Percentiles rank a stretch among this genome's conserved stretches.
Conservation (phyloP, 2,797 vertebrate species). For the Chaetophractus vellerosus region DNA sequence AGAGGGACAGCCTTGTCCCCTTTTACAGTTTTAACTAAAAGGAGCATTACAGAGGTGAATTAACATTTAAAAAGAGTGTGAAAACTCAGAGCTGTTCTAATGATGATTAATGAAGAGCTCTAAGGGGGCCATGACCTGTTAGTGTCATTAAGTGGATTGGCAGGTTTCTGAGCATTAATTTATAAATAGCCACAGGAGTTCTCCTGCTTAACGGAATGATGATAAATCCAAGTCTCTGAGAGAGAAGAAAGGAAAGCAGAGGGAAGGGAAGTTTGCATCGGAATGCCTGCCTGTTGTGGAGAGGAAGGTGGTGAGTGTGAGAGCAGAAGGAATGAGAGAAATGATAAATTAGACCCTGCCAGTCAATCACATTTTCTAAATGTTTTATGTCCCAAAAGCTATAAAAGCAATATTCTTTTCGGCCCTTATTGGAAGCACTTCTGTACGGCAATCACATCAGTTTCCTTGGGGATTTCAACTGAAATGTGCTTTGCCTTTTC, state of each 20-base stretch:
- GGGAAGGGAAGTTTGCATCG: conserved; percentile 16
- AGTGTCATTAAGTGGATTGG: conserved; percentile 92
- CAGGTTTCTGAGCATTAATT: conserved; percentile 92
- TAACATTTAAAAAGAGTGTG: conserved; percentile 92
- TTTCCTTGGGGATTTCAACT: conserved; percentile 89
- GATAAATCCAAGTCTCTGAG: conserved; percentile 88
- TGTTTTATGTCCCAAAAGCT: conserved; percentile 92
- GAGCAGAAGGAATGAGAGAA: conserved; percentile 81
- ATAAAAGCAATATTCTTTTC: conserved; percentile 92
- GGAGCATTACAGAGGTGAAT: conserved; percentile 90
- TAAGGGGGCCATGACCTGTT: conserved; percentile 90
- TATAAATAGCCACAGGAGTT: conserved; percentile 92
- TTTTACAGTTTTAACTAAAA: conserved; percentile 89
- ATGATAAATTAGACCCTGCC: conserved; percentile 90
- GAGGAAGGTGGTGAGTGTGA: background rate
- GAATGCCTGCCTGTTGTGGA: background rate
- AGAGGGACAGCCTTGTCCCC: conserved; percentile 84
- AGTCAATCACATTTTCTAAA: conserved; percentile 91
- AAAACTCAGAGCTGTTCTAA: conserved; percentile 91
- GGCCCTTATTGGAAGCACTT: conserved; percentile 91
- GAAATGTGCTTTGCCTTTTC: conserved; percentile 85
- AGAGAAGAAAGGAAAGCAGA: conserved; percentile 76
- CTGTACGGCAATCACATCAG: conserved; percentile 90
- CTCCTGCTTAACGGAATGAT: conserved; percentile 87
- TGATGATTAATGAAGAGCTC: conserved; percentile 91